Evolutionary conservation across 2,888 invertebrate genomes (phyloP), one percentile per base, ranked within the genome.

Genomic region (Lepetodrilus schrolli): DNA sequence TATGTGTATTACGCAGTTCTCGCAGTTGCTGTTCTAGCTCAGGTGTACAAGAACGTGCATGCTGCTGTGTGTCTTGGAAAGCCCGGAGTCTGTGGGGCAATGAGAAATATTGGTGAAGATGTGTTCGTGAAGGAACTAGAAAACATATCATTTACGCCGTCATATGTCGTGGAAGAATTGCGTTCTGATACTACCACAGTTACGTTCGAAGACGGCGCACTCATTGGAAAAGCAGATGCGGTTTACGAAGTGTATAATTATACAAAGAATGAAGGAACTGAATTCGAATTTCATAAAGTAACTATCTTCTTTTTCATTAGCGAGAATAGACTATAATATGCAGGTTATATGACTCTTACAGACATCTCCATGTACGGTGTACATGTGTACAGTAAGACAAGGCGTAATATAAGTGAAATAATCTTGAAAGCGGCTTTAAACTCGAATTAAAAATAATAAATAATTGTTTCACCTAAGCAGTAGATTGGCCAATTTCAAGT

Each of bases 251-350:
- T 66, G 0, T 43, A 66, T 10, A 66, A 66, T 26, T 66, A 23
- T 38, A 36, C 13, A 7, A 43, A 20, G 13, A 21, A 26, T 17
- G 38, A 30, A 4, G 17, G 23, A 3, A 21, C 37, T 17, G 7
- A 66, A 10, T 66, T 66, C 37, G 23, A 5, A 5, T 66, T 66
- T 23, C 4, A 30, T 8, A 37, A 66, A 38, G 66, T 66, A 66
- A n/a, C n/a, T n/a, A n/a, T n/a, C n/a, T n/a, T n/a, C n/a, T n/a
- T n/a, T n/a, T n/a, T n/a, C n/a, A n/a, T n/a, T n/a, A n/a, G n/a
- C n/a, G n/a, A n/a, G n/a, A n/a, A n/a, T n/a, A n/a, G n/a, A n/a
- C n/a, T n/a, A n/a, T n/a, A n/a, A n/a, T n/a, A n/a, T n/a, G n/a
- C n/a, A n/a, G n/a, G n/a, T n/a, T n/a, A n/a, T n/a, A n/a, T n/a